Evolutionary conservation across 1,140 invertebrate genomes (phyloP).

Genomic region (Heliothis virescens): DNA sequence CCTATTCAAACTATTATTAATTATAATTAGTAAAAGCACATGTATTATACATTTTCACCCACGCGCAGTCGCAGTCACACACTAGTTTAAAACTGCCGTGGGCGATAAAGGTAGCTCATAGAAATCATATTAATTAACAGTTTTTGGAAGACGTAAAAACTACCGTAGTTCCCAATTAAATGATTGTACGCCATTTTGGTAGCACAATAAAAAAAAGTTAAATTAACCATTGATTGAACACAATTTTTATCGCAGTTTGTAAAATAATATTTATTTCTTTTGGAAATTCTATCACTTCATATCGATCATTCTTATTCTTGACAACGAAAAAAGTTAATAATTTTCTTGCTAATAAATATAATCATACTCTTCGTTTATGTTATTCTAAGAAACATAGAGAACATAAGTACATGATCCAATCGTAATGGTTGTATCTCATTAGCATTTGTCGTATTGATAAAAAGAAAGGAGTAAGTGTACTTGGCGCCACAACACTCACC

Average conservation of each 20-base stretch:
- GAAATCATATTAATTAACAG: slow-evolving; percentile 24
- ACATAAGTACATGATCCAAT: not conserved
- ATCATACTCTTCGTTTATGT: not conserved
- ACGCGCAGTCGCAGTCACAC: not conserved
- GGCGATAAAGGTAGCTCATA: slow-evolving; percentile 24
- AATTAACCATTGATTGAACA: not conserved
- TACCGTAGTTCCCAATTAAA: slow-evolving; percentile 24
- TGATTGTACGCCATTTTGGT: not conserved
- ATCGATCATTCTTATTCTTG: not conserved
- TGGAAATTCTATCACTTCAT: not conserved
- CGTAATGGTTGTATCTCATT: slow-evolving; percentile 23
- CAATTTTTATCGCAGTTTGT: not conserved
- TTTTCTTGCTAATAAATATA: not conserved
- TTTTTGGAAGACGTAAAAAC: slow-evolving; percentile 4
- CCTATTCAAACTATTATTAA: too few relatives aligned
- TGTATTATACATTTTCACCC: slow-evolving; percentile 18
- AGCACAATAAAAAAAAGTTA: not conserved
- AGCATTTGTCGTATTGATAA: slow-evolving; percentile 22
- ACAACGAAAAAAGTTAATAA: not conserved
- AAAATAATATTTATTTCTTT: not conserved
- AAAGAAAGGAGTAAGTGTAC: slow-evolving; percentile 38
- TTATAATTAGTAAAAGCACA: not conserved
- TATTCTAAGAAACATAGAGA: not conserved
- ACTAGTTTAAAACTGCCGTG: slow-evolving; percentile 9
- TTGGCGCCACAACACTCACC: slow-evolving; percentile 41